Conservation (phyloP, 2,888 invertebrate genomes). For the Stramonita haemastoma region DNA sequence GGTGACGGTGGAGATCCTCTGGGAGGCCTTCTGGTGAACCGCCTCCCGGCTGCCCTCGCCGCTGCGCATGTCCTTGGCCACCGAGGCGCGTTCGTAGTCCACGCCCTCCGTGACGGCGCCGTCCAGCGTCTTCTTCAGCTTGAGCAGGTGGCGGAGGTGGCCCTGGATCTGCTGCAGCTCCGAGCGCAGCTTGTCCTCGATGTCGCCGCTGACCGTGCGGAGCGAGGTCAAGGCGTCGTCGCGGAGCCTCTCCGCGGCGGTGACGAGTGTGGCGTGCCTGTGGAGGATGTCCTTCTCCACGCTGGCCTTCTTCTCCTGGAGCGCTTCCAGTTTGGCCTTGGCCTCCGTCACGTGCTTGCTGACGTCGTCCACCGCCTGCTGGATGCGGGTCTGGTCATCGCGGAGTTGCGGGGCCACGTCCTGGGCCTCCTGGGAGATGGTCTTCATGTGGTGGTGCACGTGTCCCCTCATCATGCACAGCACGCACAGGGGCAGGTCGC, state of each 20-base stretch:
- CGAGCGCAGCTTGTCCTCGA: neutral
- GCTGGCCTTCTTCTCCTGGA: neutral
- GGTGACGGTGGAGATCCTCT: neutral
- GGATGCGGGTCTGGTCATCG: neutral
- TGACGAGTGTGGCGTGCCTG: slow-evolving; percentile 25
- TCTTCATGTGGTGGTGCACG: neutral
- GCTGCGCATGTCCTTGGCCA: slow-evolving; percentile 6
- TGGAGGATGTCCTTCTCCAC: slow-evolving; percentile 21
- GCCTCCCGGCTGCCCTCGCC: neutral
- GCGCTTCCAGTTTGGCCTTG: neutral
- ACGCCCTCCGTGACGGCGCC: neutral
- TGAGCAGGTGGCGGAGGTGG: neutral
- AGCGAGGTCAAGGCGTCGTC: slow-evolving; percentile 13
- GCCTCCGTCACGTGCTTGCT: neutral
- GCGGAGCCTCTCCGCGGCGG: slow-evolving; percentile 10
- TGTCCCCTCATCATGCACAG: neutral
- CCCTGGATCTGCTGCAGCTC: neutral
- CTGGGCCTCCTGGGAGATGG: neutral
- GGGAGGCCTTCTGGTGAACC: neutral
- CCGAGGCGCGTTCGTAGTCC: neutral
- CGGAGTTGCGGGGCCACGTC: neutral
- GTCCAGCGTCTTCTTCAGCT: neutral
- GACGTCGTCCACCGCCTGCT: neutral
- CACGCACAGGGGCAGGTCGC: slow-evolving; percentile 10
- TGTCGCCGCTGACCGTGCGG: neutral